phyloP scores from a whole-genome alignment of 2,797 vertebrate species.

The Schizopygopsis malacanthus region DNA sequence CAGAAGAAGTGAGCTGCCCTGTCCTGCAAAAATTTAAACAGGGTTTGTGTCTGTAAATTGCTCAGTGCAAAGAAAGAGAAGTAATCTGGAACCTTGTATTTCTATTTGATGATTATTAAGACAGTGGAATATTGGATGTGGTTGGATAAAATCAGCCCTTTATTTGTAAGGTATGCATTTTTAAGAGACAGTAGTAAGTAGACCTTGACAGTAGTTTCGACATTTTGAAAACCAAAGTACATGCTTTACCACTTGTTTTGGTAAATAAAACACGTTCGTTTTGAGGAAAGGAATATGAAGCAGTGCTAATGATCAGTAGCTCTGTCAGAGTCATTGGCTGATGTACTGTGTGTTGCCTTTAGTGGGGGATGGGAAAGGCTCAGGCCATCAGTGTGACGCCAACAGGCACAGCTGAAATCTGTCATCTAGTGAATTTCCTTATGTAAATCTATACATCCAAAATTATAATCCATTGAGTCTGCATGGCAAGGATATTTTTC shows the following conservation, averaged over 20 bases:
- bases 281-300: conserved; percentile 9
- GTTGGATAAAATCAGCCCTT: background rate
- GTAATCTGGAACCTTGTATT: too few species aligned
- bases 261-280: background rate
- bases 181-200: background rate
- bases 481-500: background rate
- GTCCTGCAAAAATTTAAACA: too few species aligned
- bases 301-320: conserved; percentile 13
- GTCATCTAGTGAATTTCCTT: conserved; percentile 30
- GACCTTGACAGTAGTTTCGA: background rate
- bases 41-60: too few species aligned
- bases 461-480: conserved; percentile 11
- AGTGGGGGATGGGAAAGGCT: conserved; percentile 47
- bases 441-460: conserved; percentile 25
- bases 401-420: conserved; percentile 34
- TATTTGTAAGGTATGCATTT: background rate
- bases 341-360: conserved; percentile 44
- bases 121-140: background rate
- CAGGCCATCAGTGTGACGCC: conserved; percentile 39
- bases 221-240: background rate
- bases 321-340: conserved; percentile 37
- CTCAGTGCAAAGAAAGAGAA: too few species aligned
- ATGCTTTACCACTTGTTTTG: background rate
- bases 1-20: too few species aligned
- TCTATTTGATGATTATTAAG: background rate